Evolutionary conservation across 92 coral and sea anemone species (phyloP).

Genomic region (Isaurus tuberculatus): DNA sequence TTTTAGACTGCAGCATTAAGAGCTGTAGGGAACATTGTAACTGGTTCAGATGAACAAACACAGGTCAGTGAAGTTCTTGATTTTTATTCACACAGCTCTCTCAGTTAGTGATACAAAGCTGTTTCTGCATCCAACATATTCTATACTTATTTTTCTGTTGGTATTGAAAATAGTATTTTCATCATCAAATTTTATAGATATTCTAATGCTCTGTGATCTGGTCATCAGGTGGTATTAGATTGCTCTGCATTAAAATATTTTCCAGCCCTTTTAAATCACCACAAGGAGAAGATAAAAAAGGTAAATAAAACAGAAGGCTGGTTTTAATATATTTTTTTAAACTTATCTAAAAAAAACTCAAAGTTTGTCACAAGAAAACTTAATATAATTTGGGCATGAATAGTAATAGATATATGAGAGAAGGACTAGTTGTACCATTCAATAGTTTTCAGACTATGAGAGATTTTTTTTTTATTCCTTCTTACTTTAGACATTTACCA

Average conservation of each 20-base stretch:
- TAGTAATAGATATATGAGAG: no score
- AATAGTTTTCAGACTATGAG: no score
- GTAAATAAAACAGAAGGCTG: slow-evolving; percentile 37
- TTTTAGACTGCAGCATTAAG: slow-evolving; percentile 94
- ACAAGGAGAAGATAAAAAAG: slow-evolving; percentile 96
- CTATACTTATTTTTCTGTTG: neutral
- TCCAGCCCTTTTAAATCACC: slow-evolving; percentile 86
- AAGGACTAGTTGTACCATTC: no score
- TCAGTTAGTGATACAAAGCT: neutral
- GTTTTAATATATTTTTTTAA: neutral
- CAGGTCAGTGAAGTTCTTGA: slow-evolving; percentile 71
- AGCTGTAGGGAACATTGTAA: slow-evolving; percentile 98
- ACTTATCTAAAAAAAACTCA: neutral
- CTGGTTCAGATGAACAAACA: slow-evolving; percentile 98
- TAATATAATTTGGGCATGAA: no score
- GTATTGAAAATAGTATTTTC: no score
- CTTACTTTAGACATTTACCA: no score
- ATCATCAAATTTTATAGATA: no score
- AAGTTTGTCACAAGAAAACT: no score
- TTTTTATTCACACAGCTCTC: neutral
- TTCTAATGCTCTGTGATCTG: neutral
- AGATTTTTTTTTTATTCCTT: no score
- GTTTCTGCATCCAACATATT: no score
- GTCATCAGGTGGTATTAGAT: slow-evolving; percentile 80
- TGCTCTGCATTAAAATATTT: slow-evolving; percentile 85